Percentiles rank a stretch among this genome's conserved stretches.
These are phyloP conservation scores for Epinephelus fuscoguttatus DNA, from an alignment of 2,113 vertebrate genomes.

Conservation along the genomic window DNA sequence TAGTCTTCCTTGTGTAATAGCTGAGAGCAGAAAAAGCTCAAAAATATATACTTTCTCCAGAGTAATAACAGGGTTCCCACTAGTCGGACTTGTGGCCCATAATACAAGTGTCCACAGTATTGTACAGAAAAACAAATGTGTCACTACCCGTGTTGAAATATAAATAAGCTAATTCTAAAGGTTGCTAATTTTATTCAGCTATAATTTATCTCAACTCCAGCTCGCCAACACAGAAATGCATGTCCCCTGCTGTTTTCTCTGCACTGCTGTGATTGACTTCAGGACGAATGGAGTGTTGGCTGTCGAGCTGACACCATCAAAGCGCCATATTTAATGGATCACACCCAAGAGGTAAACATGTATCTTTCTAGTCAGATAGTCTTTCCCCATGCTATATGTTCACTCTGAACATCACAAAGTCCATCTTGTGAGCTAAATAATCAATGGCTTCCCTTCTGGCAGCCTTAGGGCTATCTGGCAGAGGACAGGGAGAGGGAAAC, in stretches of 20 bases:
- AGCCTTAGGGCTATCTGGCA: constrained; percentile 58
- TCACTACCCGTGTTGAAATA: neutral
- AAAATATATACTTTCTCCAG: constrained; percentile 68
- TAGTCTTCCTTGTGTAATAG: constrained; percentile 79
- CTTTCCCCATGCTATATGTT: constrained; percentile 54
- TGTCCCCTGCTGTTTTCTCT: constrained; percentile 30
- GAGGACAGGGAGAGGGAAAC: constrained; percentile 56
- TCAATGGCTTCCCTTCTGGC: constrained; percentile 70
- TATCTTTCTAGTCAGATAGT: constrained; percentile 57
- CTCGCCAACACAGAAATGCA: constrained; percentile 4
- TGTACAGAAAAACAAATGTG: constrained; percentile 30
- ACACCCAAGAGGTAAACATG: constrained; percentile 63
- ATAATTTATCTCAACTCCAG: constrained; percentile 31
- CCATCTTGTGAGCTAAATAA: constrained; percentile 71
- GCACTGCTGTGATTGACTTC: constrained; percentile 52
- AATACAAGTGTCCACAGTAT: constrained; percentile 31
- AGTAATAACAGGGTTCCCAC: constrained; percentile 62
- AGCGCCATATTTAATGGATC: constrained; percentile 64
- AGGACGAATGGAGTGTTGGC: constrained; percentile 39
- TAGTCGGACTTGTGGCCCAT: constrained; percentile 24
- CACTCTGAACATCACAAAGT: constrained; percentile 66
- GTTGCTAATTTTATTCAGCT: constrained; percentile 15
- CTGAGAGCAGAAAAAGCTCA: constrained; percentile 64
- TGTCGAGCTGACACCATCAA: constrained; percentile 53
- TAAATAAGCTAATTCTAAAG: constrained; percentile 44